phyloP scores from a whole-genome alignment of 2,113 vertebrate genomes.

The Eubucco bourcierii region DNA sequence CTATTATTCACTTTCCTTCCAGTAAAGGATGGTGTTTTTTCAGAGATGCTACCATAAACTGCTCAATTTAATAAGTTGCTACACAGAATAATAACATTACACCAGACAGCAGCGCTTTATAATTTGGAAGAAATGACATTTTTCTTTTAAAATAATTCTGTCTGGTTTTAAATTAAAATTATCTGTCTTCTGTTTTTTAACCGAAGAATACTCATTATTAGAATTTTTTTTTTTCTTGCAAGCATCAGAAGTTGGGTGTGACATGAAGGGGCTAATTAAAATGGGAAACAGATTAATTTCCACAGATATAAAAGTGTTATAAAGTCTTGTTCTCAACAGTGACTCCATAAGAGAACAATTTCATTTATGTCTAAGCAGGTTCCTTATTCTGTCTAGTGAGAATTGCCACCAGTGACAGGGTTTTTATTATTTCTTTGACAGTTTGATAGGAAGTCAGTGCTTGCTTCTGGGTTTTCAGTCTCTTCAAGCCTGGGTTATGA shows the following conservation, averaged over 20 bases:
- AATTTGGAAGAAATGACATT: conserved; percentile 63
- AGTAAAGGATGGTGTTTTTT: conserved; percentile 71
- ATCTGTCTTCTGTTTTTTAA: conserved; percentile 28
- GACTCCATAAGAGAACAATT: conserved; percentile 22
- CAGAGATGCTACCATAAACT: conserved; percentile 71
- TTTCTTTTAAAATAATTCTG: conserved; percentile 21
- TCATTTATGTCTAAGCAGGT: conserved; percentile 47
- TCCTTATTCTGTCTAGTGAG: conserved; percentile 12
- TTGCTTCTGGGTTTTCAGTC: conserved; percentile 76
- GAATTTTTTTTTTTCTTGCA: background rate
- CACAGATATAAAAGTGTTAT: background rate
- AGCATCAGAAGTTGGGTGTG: background rate
- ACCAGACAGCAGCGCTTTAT: conserved; percentile 59
- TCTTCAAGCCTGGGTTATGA: conserved; percentile 53
- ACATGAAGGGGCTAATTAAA: conserved; percentile 52
- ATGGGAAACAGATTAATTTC: conserved; percentile 31
- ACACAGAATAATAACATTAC: conserved; percentile 73
- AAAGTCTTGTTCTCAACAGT: conserved; percentile 31
- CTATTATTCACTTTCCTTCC: conserved; percentile 73
- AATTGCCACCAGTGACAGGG: conserved; percentile 37
- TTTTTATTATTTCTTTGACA: conserved; percentile 62
- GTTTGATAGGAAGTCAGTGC: conserved; percentile 78
- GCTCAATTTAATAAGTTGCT: conserved; percentile 73
- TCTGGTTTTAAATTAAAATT: conserved; percentile 55
- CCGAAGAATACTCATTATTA: conserved; percentile 18